Conservation (phyloP, 1,140 invertebrate species). For the Rhizoglyphus robini region DNA sequence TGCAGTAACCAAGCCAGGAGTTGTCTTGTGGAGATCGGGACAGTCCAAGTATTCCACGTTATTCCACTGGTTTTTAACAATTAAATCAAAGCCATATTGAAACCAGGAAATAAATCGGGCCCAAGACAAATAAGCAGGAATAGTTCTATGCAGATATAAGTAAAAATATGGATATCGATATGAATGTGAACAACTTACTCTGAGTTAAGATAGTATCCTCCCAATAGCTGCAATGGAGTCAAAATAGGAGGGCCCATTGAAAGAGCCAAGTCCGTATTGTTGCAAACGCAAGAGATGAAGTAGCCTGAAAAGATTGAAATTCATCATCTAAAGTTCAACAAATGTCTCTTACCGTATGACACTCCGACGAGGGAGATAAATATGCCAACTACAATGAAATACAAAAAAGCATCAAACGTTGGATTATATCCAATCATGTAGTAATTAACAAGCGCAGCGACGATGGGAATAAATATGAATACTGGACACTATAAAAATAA, state of each 20-base stretch:
- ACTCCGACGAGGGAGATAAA: slow-evolving; percentile 35
- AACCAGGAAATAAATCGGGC: slow-evolving; percentile 93
- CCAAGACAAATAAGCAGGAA: slow-evolving; percentile 77
- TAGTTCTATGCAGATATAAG: slow-evolving; percentile 40
- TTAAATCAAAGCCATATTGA: slow-evolving; percentile 77
- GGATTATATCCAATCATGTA: slow-evolving; percentile 40
- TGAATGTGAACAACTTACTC: no score
- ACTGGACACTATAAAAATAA: no score
- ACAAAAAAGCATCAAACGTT: slow-evolving; percentile 29
- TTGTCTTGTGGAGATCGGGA: slow-evolving; percentile 34
- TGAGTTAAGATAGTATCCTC: slow-evolving; percentile 86
- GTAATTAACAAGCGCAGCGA: slow-evolving; percentile 73
- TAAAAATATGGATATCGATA: slow-evolving; percentile 19
- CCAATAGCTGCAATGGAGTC: slow-evolving; percentile 82
- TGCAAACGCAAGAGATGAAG: slow-evolving; percentile 68
- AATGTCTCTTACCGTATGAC: slow-evolving; percentile 30
- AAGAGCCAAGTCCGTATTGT: slow-evolving; percentile 63
- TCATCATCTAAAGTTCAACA: neutral
- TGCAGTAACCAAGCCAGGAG: neutral
- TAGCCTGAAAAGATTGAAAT: slow-evolving; percentile 48
- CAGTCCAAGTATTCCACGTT: slow-evolving; percentile 60
- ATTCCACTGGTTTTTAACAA: slow-evolving; percentile 82
- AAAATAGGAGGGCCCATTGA: slow-evolving; percentile 76
- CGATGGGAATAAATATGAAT: slow-evolving; percentile 54
- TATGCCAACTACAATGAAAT: slow-evolving; percentile 30